A percentile compares a stretch with the other conserved stretches of the same genome.
Evolutionary conservation across 2,888 invertebrate genomes (phyloP).

Genomic region (Sarcophaga carnaria): DNA sequence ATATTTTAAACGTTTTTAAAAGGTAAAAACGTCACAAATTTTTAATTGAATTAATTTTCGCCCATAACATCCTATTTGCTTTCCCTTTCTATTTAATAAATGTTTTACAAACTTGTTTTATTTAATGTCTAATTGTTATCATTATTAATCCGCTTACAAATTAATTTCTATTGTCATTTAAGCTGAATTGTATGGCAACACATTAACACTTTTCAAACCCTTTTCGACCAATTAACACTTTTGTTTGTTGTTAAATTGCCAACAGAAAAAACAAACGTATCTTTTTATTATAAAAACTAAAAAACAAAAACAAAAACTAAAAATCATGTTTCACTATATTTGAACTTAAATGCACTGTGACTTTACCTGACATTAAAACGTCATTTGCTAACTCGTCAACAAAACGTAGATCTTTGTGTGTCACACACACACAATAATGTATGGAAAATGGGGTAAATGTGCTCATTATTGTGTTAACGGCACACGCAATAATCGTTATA

Average conservation of each 20-base stretch:
- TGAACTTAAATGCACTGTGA: neutral
- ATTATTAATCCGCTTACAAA: constrained; percentile 7
- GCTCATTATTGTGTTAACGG: constrained; percentile 62
- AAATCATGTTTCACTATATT: neutral
- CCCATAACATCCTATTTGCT: no score
- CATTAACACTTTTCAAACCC: constrained; percentile 31
- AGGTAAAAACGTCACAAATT: no score
- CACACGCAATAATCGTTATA: constrained; percentile 63
- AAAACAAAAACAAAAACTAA: no score
- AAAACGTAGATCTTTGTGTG: neutral
- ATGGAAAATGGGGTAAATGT: constrained; percentile 3
- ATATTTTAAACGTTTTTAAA: no score
- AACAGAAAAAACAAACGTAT: neutral
- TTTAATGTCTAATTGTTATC: neutral
- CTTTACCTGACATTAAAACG: constrained; percentile 3
- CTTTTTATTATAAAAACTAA: no score
- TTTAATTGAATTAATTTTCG: no score
- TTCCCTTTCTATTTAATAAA: neutral
- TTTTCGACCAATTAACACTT: constrained; percentile 35
- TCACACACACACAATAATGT: neutral
- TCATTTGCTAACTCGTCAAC: constrained; percentile 10
- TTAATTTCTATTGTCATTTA: neutral
- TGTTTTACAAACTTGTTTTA: neutral
- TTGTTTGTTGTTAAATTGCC: neutral
- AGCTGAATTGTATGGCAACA: constrained; percentile 9